Evolutionary conservation across 92 coral and sea anemone species (phyloP), one percentile per base, ranked within the genome.

Genomic region (Phenganax subtilis): DNA sequence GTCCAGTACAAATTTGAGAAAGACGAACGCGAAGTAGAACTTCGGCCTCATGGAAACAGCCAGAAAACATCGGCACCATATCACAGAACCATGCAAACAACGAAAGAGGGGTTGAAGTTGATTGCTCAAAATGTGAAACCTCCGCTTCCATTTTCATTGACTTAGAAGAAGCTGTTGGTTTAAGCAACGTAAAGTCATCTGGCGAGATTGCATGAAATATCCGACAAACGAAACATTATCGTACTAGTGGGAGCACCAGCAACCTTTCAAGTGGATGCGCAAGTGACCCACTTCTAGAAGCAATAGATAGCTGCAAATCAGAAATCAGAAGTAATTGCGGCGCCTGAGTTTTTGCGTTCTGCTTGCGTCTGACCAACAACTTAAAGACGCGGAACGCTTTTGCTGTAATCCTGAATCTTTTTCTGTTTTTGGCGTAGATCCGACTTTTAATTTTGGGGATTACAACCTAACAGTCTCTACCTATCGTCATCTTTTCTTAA

Each of bases 11-110:
- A 80, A 10, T 86, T 86, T 64, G 86, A 86, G 53, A 68, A 51
- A 70, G 88, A 51, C 31, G 85, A 86, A 80, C 85, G 54, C 7
- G 86, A 86, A 57, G 71, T 86, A n/a, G 69, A 81, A 54, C 86
- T 86, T 44, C 62, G 81, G 12, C 69, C 76, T 6, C 86, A 74
- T 72, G 88, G 88, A 25, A 86, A 81, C 71, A 52, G 66, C 71
- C 63, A 77, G 57, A 75, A 15, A 55, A 63, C 56, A 10, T 74
- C 83, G 27, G 73, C 86, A 15, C 75, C 75, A 69, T 82, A 56
- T 57, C 62, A 75, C 56, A 81, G 86, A 77, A 87, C 89, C 51
- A 82, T 85, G 64, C 84, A 82, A 58, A 47, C 57, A 55, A 79
- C 82, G 28, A 86, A 82, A 75, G 16, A 72, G 52, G 61, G 78